A percentile compares a stretch with the other conserved stretches of the same genome.
These are phyloP conservation scores for Amphiduros pacificus DNA, from an alignment of 2,888 invertebrate species.

Conservation along the genomic window DNA sequence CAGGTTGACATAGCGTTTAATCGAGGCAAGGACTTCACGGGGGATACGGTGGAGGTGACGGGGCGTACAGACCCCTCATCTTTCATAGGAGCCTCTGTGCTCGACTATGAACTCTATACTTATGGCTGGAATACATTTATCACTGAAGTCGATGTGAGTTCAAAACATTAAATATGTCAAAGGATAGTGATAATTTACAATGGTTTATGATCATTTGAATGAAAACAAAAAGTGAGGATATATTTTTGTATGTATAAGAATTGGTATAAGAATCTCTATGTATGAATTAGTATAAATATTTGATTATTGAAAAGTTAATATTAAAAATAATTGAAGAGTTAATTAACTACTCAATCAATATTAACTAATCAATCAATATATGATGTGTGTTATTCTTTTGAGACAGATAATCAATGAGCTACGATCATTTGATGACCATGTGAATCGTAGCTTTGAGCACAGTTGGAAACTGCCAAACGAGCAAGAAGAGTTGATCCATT, in stretches of 20 bases:
- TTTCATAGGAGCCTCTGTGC: constrained; percentile 87
- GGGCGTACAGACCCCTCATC: constrained; percentile 93
- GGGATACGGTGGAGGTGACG: constrained; percentile 89
- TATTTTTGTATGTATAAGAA: too few species aligned
- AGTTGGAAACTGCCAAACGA: constrained; percentile 49
- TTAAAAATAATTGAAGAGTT: too few species aligned
- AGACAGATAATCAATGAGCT: constrained; percentile 58
- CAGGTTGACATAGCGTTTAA: constrained; percentile 68
- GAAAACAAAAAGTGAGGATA: too few species aligned
- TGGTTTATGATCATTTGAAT: too few species aligned
- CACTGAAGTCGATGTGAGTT: constrained; percentile 50
- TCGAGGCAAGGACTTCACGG: constrained; percentile 89
- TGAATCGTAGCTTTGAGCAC: constrained; percentile 51
- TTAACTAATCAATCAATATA: too few species aligned
- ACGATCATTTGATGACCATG: constrained; percentile 51
- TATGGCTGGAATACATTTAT: constrained; percentile 52
- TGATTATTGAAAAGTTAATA: too few species aligned
- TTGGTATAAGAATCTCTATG: too few species aligned
- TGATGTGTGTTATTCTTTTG: too few species aligned
- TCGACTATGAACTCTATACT: constrained; percentile 61
- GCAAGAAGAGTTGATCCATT: constrained; percentile 51
- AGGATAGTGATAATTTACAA: not conserved
- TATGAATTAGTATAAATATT: too few species aligned
- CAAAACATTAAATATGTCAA: not conserved
- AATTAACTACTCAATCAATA: too few species aligned